Evolutionary conservation across 1,140 invertebrate genomes (phyloP), one percentile per base, ranked within the genome.

Genomic region (Druon quercuslanigerum): DNA sequence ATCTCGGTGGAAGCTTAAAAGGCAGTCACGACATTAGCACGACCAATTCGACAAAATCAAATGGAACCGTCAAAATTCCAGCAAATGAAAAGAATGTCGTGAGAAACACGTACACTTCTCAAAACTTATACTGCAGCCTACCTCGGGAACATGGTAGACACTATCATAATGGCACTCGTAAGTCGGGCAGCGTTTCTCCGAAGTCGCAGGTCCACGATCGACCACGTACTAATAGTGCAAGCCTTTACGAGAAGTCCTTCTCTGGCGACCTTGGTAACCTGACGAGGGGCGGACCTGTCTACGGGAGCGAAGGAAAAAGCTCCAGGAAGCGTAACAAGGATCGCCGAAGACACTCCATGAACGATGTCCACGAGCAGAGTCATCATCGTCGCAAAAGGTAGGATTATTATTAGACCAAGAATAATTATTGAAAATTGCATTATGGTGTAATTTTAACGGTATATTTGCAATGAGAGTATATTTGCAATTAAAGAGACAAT

Each of bases 81-180:
- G 79, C 72, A n/a, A 82, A 80, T 72, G 85, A 89, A 79, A 90
- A 90, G 70, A 83, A 80, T 56, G 80, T 87, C 50, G 82, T 79
- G 46, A 84, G 85, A 17, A 78, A 78, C 40, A 81, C 84, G n/a
- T 87, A 87, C 81, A 82, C 87, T 14, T 87, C 88, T 56, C 89
- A 89, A 72, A 90, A 90, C 81, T 81, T 90, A 7, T 90, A 89
- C 71, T 90, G 88, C 75, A 90, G 89, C 51, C 71, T 89, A 57
- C 89, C 89, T 7, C 79, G 89, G 1, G 89, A 90, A 17, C 87
- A 87, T 70, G 77, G 83, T 16, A 83, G 82, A 13, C 86, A 87
- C 66, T 75, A 51, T 71, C 77, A 82, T 71, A 87, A 81, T 17
- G 79, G 76, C 9, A 71, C 72, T 50, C 83, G 85, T 60, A 90